phyloP scores from a whole-genome alignment of 2,888 invertebrate species.

The Pammene fasciana region DNA sequence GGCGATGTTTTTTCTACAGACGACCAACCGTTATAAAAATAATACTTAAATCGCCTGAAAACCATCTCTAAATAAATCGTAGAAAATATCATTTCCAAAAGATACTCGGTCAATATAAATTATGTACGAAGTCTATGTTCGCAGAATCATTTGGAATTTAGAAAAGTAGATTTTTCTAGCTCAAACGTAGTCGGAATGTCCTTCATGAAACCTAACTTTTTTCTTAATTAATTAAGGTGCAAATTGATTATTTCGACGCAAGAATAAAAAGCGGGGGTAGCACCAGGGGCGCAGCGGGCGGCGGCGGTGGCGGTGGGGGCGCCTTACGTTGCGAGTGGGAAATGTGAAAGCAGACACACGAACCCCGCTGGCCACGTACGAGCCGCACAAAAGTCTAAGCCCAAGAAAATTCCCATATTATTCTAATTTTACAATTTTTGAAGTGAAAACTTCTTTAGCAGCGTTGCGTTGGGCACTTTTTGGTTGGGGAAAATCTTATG shows the following conservation, averaged over 20 bases:
- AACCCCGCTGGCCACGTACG: constrained; percentile 77
- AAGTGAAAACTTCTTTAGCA: too few relatives aligned
- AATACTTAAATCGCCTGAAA: too few relatives aligned
- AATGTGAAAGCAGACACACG: constrained; percentile 84
- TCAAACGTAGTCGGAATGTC: constrained; percentile 36
- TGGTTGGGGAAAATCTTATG: too few relatives aligned
- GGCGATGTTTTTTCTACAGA: too few relatives aligned
- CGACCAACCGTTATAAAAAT: too few relatives aligned
- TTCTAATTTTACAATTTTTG: neutral
- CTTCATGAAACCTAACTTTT: constrained; percentile 57
- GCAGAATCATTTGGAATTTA: neutral
- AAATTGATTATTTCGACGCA: constrained; percentile 83
- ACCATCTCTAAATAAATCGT: too few relatives aligned
- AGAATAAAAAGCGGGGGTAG: constrained; percentile 80
- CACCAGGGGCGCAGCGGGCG: constrained; percentile 68
- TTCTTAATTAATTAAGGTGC: constrained; percentile 83
- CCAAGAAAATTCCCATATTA: constrained; percentile 11
- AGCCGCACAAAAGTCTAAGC: constrained; percentile 56
- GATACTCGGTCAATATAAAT: too few relatives aligned
- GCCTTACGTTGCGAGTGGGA: constrained; percentile 80
- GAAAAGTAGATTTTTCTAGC: neutral
- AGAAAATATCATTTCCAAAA: too few relatives aligned
- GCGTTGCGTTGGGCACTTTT: too few relatives aligned
- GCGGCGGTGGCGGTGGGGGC: constrained; percentile 53
- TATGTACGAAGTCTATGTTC: neutral